Base-by-base conservation (phyloP, 2,797 vertebrate genomes). In the Protosalanx chinensis region DNA sequence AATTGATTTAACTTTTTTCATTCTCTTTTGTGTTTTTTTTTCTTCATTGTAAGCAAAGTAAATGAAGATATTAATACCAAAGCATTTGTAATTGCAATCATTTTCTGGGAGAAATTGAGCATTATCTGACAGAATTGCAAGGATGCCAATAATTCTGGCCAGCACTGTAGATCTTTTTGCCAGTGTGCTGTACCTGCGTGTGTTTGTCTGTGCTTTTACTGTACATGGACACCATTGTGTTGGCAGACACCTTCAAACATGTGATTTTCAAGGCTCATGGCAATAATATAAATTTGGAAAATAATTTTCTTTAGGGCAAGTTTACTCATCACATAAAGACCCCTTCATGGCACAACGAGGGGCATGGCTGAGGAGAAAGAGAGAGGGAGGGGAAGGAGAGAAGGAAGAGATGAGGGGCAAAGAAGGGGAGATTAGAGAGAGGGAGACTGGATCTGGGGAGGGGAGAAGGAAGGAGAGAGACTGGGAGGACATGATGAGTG, bases 231-330 rank as follows among this genome's bases (percentile, higher is more conserved):
- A 75, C 71, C 75, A 68, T 72, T 76, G 65, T 68, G 71, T 68
- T 74, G 79, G 80, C 73, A 20, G 76, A 67, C 15, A 66, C 79
- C 87, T 88, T 88, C 84, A 88, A 88, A 87, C 79, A 71, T 5
- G 4, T 59, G 35, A 76, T 82, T 80, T 66, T 56, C 16, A 30
- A 67, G 6, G 20, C 73, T 78, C 72, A 81, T 8, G 7, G 85
- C 76, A 82, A 82, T 12, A 85, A 85, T 79, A 85, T 85, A 78
- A 76, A 79, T 71, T 79, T 51, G 72, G 68, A 71, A 80, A 80
- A n/a, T n/a, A n/a, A n/a, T n/a, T n/a, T n/a, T n/a, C n/a, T n/a
- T n/a, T n/a, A n/a, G n/a, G n/a, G n/a, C 77, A 75, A 81, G 81
- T 78, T 85, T 71, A 84, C 67, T 78, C 70, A 56, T 3, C 35